Base-by-base conservation (phyloP, 2,113 vertebrate genomes). In the Salvelinus sp. region DNA sequence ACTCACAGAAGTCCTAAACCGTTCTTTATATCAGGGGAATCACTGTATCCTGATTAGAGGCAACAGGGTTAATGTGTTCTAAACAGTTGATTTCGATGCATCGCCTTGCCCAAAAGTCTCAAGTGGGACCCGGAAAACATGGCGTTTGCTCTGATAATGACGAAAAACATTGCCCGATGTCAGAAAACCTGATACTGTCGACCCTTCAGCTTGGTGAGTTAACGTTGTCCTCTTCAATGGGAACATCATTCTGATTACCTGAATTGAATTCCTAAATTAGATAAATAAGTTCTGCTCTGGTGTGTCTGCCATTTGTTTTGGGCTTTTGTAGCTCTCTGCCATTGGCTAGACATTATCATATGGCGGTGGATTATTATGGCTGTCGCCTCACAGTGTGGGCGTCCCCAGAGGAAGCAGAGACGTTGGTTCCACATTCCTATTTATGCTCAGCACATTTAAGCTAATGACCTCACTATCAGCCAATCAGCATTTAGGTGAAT, bases 401-500 rank as follows among this genome's bases (percentile, higher is more conserved):
- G 2, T 44, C 38, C 38, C 60, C 20, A 63, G 20, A 63, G 60
- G n/a, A 63, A 23, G 23, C 22, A 3, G 3, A 63, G 60, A 22
- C 6, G 22, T 10, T 12, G 9, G 60, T n/a, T 62, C n/a, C 60
- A 23, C 60, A 63, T 9, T 63, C 60, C 38, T 44, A 9, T 1
- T 6, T 62, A 23, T 62, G 6, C 60, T 6, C 28, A 33, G 33
- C 20, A 22, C 28, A 69, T n/a, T 44, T 57, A 20, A 25, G 64
- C 22, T 67, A 75, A 75, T 50, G 22, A 75, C 73, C 73, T 74
- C 62, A 66, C 65, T 75, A 66, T 23, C 63, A 33, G 64, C n/a
- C 14, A 67, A 63, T 68, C 38, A 57, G 20, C 30, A 65, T 28
- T 75, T 57, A 54, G 27, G 16, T 30, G 28, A 75, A 75, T 75